A percentile compares a stretch with the other conserved stretches of the same genome.
Conservation (phyloP, 1,140 invertebrate species). For the Bombus huntii region DNA sequence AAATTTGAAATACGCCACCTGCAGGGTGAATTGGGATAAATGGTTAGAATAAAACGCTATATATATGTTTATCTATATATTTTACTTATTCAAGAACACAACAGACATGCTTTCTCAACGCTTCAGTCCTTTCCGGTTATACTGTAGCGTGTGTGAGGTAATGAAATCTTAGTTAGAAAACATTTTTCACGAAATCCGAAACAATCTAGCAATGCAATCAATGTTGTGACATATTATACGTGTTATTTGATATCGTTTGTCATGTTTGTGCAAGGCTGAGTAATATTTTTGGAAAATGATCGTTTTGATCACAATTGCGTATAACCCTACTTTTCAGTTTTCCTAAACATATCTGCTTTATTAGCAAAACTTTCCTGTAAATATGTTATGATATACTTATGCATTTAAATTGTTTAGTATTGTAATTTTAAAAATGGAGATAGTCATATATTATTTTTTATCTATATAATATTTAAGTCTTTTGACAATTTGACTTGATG, state of each 20-base stretch:
- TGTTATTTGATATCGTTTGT: constrained; percentile 19
- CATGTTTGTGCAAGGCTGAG: not conserved
- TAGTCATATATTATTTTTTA: not conserved
- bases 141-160: constrained; percentile 70
- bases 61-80: constrained; percentile 25
- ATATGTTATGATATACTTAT: no score
- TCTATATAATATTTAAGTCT: not conserved
- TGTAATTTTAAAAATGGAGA: not conserved
- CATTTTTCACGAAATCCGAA: constrained; percentile 61
- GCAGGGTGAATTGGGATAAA: not conserved
- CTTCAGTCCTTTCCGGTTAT: constrained; percentile 70
- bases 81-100: not conserved
- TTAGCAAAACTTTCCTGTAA: no score
- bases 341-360: constrained; percentile 11
- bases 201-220: constrained; percentile 53
- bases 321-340: constrained; percentile 8
- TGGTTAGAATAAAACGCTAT: not conserved
- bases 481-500: not conserved
- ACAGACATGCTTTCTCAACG: not conserved
- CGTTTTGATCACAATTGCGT: not conserved
- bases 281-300: constrained; percentile 63
- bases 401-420: not conserved
- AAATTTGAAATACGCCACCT: constrained; percentile 11
- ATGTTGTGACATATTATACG: constrained; percentile 9
- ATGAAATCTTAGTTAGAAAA: constrained; percentile 49